Evolutionary conservation across 2,113 vertebrate genomes (phyloP).

Genomic region (Corythornis madagascariensis): DNA sequence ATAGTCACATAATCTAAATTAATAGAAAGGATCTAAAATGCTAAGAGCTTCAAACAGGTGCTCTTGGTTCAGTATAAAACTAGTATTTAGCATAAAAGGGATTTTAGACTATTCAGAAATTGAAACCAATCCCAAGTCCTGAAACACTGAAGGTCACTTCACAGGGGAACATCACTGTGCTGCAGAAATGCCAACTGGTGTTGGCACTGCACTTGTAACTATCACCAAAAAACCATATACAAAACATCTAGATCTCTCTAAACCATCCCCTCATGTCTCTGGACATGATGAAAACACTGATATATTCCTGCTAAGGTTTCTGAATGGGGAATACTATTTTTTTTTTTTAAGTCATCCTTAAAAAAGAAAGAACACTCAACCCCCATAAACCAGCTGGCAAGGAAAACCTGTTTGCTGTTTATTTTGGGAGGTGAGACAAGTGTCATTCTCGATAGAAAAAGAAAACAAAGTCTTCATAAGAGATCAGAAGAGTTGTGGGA

Average conservation of each 20-base stretch:
- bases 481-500: not conserved
- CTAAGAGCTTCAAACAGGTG: not conserved
- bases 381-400: not conserved
- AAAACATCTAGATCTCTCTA: not conserved
- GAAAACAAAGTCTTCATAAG: not conserved
- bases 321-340: not conserved
- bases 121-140: not conserved
- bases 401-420: not conserved
- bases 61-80: not conserved
- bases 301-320: not conserved
- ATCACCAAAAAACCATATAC: not conserved
- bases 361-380: not conserved
- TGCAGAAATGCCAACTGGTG: not conserved
- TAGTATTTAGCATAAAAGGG: not conserved
- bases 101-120: not conserved
- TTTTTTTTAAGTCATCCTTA: not conserved
- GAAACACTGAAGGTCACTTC: not conserved
- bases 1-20: not conserved
- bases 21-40: not conserved
- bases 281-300: not conserved
- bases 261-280: not conserved
- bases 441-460: not conserved
- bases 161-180: not conserved
- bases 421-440: not conserved
- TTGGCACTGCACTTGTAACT: not conserved